phyloP scores from a whole-genome alignment of 2,113 vertebrate genomes.

The Alligator mississippiensis region DNA sequence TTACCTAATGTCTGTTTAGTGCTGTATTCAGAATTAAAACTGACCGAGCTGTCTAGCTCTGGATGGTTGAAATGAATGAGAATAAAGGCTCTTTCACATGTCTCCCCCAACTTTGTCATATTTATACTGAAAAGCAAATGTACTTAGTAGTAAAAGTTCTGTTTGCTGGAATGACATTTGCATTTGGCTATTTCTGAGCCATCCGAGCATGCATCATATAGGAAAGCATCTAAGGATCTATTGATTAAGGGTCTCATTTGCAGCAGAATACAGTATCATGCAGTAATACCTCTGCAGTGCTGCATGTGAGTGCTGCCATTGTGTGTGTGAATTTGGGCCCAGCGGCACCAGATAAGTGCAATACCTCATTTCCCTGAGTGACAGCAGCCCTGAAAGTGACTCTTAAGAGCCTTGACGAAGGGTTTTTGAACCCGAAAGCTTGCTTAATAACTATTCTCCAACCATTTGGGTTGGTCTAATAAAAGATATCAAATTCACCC shows the following conservation, averaged over 20 bases:
- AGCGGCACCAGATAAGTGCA: too few relatives aligned
- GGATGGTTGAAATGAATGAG: not conserved
- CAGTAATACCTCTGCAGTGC: not conserved
- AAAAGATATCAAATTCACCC: too few relatives aligned
- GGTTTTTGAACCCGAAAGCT: too few relatives aligned
- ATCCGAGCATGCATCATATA: not conserved
- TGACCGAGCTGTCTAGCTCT: too few relatives aligned
- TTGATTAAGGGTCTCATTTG: not conserved
- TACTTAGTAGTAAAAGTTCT: not conserved
- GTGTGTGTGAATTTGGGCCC: not conserved
- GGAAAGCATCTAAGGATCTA: not conserved
- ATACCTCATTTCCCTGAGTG: too few relatives aligned
- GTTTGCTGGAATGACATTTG: not conserved
- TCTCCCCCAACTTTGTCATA: not conserved
- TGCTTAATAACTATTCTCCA: too few relatives aligned
- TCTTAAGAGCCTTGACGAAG: too few relatives aligned
- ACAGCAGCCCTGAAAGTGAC: too few relatives aligned
- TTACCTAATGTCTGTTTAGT: not conserved
- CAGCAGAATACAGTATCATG: not conserved
- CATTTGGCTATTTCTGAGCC: not conserved
- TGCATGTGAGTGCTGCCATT: not conserved
- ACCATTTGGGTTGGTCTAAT: too few relatives aligned
- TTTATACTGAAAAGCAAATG: not conserved
- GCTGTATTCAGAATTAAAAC: not conserved
- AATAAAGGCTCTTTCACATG: not conserved